Conservation (phyloP, 2,113 vertebrate genomes). For the Oplegnathus fasciatus region DNA sequence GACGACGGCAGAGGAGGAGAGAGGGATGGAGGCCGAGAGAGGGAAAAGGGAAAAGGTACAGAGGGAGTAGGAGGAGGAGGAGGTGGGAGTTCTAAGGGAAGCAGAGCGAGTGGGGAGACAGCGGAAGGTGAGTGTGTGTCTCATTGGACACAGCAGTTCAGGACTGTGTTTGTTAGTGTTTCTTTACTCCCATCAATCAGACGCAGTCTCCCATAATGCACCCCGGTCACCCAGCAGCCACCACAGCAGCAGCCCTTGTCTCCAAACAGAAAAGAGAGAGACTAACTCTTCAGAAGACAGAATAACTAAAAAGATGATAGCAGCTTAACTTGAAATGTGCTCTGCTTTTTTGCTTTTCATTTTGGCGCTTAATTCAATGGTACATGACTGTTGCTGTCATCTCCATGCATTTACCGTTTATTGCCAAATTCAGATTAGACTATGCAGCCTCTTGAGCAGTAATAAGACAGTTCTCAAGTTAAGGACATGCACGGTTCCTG, state of each 20-base stretch:
- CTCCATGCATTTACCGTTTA: neutral
- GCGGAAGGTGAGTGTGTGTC: constrained; percentile 91
- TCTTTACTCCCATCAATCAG: constrained; percentile 61
- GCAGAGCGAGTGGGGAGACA: constrained; percentile 92
- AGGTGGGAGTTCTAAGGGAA: constrained; percentile 89
- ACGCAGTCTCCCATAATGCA: constrained; percentile 66
- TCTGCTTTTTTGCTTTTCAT: constrained; percentile 12
- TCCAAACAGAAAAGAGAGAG: constrained; percentile 71
- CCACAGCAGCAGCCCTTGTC: constrained; percentile 65
- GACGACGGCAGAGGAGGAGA: constrained; percentile 84
- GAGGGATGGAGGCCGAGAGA: constrained; percentile 88
- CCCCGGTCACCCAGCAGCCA: constrained; percentile 48
- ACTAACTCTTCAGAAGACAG: neutral
- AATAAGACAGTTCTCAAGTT: neutral
- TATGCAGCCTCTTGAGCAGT: neutral
- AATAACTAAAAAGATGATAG: neutral
- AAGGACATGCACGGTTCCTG: neutral
- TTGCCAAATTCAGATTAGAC: neutral
- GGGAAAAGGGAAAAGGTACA: constrained; percentile 91
- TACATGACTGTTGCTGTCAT: neutral
- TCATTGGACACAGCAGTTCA: constrained; percentile 65
- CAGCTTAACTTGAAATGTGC: neutral
- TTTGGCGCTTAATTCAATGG: constrained; percentile 1
- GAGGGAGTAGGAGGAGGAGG: constrained; percentile 89
- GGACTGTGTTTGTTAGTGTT: constrained; percentile 71